Evolutionary conservation across 2,113 vertebrate genomes (phyloP).

Genomic region (Microcebus lehilahytsara): DNA sequence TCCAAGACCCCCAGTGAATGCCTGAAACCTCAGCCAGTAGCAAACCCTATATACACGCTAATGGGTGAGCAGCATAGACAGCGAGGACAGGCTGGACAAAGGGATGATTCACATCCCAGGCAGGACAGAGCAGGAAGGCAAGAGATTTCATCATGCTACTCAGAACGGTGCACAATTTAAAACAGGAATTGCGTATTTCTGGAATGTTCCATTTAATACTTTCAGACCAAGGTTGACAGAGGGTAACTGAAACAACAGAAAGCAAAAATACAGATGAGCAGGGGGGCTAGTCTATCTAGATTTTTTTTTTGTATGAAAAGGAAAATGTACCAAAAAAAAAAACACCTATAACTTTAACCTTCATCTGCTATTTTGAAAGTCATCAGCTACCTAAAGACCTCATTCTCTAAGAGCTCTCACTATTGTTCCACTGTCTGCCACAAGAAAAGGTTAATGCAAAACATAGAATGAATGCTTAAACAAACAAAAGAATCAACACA

Average conservation of each 20-base stretch:
- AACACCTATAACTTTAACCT: background rate
- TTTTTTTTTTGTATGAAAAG: background rate
- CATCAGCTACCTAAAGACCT: constrained; percentile 14
- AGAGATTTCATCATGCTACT: background rate
- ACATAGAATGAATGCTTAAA: constrained; percentile 24
- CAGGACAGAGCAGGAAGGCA: background rate
- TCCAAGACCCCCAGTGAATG: background rate
- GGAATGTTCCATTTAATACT: background rate
- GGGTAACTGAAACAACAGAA: background rate
- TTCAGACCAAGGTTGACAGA: background rate
- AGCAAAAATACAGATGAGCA: background rate
- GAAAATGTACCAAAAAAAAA: constrained; percentile 32
- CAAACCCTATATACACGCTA: background rate
- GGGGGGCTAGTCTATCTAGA: background rate
- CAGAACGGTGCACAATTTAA: background rate
- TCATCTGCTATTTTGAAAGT: background rate
- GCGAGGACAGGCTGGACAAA: background rate
- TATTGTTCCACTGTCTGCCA: background rate
- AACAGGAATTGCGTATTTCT: background rate
- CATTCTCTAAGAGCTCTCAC: background rate
- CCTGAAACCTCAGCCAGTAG: background rate
- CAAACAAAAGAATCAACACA: constrained; percentile 22
- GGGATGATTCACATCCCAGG: background rate
- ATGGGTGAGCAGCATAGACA: background rate
- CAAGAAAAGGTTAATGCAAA: constrained; percentile 51